phyloP scores from a whole-genome alignment of 2,888 invertebrate genomes.

The Plebejus argus region DNA sequence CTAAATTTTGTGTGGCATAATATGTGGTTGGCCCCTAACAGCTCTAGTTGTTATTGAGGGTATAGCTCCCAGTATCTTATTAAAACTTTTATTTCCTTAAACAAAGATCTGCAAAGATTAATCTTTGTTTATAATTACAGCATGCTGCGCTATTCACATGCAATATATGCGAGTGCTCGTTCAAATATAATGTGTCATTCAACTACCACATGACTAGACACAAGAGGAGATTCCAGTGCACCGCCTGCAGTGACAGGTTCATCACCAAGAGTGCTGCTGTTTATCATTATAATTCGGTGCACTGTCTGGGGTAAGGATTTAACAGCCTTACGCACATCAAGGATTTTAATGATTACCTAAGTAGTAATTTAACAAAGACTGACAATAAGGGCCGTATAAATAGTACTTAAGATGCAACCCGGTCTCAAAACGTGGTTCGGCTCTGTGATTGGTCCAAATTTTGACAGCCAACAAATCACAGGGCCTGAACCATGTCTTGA shows the following conservation, averaged over 20 bases:
- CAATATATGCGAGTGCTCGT: constrained; percentile 56
- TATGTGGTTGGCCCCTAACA: no score
- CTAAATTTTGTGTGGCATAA: no score
- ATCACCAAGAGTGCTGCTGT: constrained; percentile 48
- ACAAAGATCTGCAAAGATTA: background rate
- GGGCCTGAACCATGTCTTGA: no score
- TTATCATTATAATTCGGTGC: constrained; percentile 52
- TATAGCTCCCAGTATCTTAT: no score
- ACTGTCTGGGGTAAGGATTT: constrained; percentile 50
- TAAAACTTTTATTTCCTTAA: no score
- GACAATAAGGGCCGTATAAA: no score
- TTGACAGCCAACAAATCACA: no score
- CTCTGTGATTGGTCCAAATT: no score
- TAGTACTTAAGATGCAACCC: no score
- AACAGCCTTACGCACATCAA: background rate
- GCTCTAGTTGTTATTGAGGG: no score
- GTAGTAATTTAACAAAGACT: background rate
- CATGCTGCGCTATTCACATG: constrained; percentile 55
- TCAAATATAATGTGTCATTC: constrained; percentile 56
- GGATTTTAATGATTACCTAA: background rate
- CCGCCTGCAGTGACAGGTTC: constrained; percentile 46
- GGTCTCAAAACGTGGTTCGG: no score
- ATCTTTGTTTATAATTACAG: constrained; percentile 46
- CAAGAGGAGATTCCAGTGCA: constrained; percentile 54
- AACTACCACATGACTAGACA: constrained; percentile 63